Evolutionary conservation across 2,113 vertebrate species (phyloP).

Genomic region (Perognathus longimembris): DNA sequence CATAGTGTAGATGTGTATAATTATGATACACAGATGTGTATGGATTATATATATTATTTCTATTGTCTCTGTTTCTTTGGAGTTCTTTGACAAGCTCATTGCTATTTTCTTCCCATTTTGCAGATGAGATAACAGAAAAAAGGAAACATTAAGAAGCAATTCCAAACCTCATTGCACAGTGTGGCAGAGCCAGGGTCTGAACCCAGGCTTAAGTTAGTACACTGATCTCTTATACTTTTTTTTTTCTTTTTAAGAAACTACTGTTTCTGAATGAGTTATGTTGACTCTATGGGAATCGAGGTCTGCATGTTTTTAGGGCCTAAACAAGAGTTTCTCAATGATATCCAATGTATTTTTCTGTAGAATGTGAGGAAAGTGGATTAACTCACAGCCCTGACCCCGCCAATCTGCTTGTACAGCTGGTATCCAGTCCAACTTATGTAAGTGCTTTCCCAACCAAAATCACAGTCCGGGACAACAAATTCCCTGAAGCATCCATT

Average conservation of each 20-base stretch:
- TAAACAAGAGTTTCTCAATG: neutral
- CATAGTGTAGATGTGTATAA: no score
- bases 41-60: no score
- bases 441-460: neutral
- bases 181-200: neutral
- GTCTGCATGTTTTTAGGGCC: neutral
- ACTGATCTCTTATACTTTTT: neutral
- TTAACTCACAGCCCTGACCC: neutral
- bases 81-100: neutral
- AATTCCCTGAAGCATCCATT: neutral
- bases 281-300: neutral
- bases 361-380: no score
- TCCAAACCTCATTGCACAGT: neutral
- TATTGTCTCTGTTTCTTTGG: neutral
- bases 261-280: neutral
- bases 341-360: neutral
- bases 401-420: neutral
- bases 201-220: neutral
- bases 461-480: neutral
- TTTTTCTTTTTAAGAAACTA: neutral
- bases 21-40: no score
- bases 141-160: neutral
- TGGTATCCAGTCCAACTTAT: neutral
- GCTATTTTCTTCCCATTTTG: neutral
- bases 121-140: neutral